A percentile compares a stretch with the other conserved stretches of the same genome.
These are phyloP conservation scores for Pristionchus mayeri DNA, from an alignment of 2,888 invertebrate genomes.

Conservation along the genomic window DNA sequence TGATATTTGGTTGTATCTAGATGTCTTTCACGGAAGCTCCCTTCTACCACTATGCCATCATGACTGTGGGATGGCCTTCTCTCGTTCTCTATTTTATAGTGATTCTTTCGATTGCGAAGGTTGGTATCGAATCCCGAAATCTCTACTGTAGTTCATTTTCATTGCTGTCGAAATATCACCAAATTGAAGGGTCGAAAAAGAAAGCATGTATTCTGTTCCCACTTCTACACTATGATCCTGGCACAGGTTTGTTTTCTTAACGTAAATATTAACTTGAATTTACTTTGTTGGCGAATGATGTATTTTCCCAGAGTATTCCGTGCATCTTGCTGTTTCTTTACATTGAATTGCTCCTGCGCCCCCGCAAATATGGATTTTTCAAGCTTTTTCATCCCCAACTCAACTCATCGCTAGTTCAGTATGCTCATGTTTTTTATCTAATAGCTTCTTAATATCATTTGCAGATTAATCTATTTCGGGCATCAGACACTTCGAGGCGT, in stretches of 20 bases:
- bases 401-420: background rate
- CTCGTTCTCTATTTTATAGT: background rate
- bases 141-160: too few species aligned
- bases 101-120: background rate
- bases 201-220: background rate
- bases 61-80: conserved; percentile 20
- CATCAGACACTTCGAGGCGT: background rate
- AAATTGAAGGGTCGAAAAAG: too few species aligned
- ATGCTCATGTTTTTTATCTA: background rate
- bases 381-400: background rate
- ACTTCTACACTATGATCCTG: conserved; percentile 24
- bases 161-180: too few species aligned
- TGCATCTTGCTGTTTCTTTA: background rate
- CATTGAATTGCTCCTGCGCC: background rate
- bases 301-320: background rate
- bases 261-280: too few species aligned
- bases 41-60: background rate
- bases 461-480: background rate
- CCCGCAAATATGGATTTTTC: conserved; percentile 1
- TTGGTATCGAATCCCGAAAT: background rate
- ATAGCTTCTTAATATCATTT: background rate
- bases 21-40: background rate
- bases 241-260: conserved; percentile 26
- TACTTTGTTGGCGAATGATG: too few species aligned
- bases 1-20: too few species aligned